These are phyloP conservation scores for Aegithalos caudatus DNA, from an alignment of 2,113 vertebrate species.

Conservation along the genomic window DNA sequence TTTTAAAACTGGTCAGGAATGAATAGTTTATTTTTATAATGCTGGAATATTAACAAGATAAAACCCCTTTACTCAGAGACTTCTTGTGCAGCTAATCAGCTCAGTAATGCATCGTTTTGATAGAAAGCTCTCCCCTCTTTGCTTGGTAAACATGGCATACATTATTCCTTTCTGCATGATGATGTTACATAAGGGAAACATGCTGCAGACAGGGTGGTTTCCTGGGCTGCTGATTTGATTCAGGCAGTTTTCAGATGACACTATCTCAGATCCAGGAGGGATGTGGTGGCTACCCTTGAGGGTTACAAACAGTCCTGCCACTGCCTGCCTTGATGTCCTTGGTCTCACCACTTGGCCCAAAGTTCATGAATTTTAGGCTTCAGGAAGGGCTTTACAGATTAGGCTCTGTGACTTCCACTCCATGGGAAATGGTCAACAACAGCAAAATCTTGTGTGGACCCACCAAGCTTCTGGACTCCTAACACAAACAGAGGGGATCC, in stretches of 20 bases:
- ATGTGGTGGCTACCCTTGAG: fast-evolving
- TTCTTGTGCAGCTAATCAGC: not conserved
- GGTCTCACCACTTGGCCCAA: not conserved
- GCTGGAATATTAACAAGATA: not conserved
- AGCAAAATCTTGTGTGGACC: not conserved
- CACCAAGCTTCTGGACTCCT: not conserved
- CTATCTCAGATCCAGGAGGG: not conserved
- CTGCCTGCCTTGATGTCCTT: not conserved
- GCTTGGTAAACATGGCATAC: not conserved
- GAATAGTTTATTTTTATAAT: not conserved
- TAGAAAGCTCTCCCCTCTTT: not conserved
- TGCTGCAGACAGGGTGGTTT: not conserved
- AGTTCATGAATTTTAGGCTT: not conserved
- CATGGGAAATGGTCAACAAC: not conserved
- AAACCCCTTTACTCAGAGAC: not conserved
- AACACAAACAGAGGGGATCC: not conserved
- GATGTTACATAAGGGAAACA: not conserved
- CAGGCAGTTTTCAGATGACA: not conserved
- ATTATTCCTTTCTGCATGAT: not conserved
- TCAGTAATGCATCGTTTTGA: not conserved
- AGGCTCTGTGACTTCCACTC: fast-evolving
- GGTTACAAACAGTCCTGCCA: not conserved
- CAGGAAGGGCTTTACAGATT: not conserved
- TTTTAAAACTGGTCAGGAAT: not conserved
- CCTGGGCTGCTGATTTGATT: not conserved